Evolutionary conservation across 2,888 invertebrate species (phyloP).

Genomic region (Caenorhabditis japonica): DNA sequence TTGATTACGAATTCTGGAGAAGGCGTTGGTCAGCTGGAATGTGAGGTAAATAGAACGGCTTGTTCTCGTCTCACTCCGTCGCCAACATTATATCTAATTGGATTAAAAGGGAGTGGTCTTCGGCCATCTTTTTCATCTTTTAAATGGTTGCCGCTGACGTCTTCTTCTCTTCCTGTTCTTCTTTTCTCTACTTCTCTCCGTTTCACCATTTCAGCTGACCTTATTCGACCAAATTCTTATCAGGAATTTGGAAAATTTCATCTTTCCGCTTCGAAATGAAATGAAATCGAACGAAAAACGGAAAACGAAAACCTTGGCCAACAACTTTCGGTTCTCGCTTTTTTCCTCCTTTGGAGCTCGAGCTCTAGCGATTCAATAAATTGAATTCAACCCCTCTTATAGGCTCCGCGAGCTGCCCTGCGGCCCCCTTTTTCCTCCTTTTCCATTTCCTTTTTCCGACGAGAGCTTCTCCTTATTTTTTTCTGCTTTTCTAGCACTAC

Average conservation of each 20-base stretch:
- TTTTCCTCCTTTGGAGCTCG: too few species aligned
- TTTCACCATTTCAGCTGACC: background rate
- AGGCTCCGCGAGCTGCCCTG: constrained; percentile 26
- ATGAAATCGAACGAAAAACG: too few species aligned
- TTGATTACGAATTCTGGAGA: constrained; percentile 26
- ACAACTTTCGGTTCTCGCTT: constrained; percentile 36
- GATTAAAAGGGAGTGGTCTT: constrained; percentile 43
- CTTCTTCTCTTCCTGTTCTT: background rate
- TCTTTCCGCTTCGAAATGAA: background rate
- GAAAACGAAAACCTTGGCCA: constrained; percentile 15
- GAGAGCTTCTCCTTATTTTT: constrained; percentile 7
- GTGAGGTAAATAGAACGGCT: constrained; percentile 16
- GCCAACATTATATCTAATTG: too few species aligned
- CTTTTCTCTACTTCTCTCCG: constrained; percentile 2
- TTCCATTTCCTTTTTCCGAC: constrained; percentile 28
- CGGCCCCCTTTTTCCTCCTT: constrained; percentile 17
- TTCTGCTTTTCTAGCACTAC: background rate
- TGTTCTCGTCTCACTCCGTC: constrained; percentile 11
- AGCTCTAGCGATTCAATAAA: constrained; percentile 47
- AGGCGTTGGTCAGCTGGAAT: constrained; percentile 15
- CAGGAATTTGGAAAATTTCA: background rate
- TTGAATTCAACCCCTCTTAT: constrained; percentile 45
- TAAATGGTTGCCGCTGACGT: constrained; percentile 17
- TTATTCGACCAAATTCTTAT: constrained; percentile 10
- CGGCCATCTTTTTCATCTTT: constrained; percentile 5